phyloP scores from a whole-genome alignment of 1,140 invertebrate genomes.

The Trichomalopsis sarcophagae region DNA sequence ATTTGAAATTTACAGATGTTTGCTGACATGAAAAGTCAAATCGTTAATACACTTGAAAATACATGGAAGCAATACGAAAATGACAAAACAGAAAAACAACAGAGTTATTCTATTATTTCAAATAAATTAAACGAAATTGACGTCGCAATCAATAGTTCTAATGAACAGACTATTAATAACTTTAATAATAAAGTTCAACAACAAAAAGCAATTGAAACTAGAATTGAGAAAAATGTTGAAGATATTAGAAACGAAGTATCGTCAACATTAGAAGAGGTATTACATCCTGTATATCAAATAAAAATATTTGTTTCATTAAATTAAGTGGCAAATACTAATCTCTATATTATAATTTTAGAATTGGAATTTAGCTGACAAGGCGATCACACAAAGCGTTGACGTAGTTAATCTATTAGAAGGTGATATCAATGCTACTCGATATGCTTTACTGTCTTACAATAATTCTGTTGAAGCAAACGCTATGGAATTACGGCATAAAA shows the following conservation, averaged over 20 bases:
- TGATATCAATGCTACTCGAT: slow-evolving; percentile 57
- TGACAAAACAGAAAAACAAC: slow-evolving; percentile 52
- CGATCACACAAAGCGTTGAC: slow-evolving; percentile 53
- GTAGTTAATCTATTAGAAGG: slow-evolving; percentile 62
- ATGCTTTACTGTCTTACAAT: slow-evolving; percentile 58
- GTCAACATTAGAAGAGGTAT: slow-evolving; percentile 61
- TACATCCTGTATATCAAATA: neutral
- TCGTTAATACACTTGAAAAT: slow-evolving; percentile 61
- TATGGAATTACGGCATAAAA: slow-evolving; percentile 56
- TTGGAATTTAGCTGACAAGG: slow-evolving; percentile 55
- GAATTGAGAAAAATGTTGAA: slow-evolving; percentile 56
- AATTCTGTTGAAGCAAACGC: slow-evolving; percentile 54
- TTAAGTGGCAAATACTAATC: slow-evolving; percentile 21
- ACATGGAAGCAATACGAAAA: slow-evolving; percentile 58
- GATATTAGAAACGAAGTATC: slow-evolving; percentile 59
- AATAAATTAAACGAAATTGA: slow-evolving; percentile 56
- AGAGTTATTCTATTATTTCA: slow-evolving; percentile 53
- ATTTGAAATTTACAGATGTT: slow-evolving; percentile 38
- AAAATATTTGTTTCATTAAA: slow-evolving; percentile 32
- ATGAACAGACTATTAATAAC: slow-evolving; percentile 47
- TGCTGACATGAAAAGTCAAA: slow-evolving; percentile 52
- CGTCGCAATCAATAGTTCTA: slow-evolving; percentile 51
- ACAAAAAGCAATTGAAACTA: slow-evolving; percentile 55
- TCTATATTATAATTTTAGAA: slow-evolving; percentile 56
- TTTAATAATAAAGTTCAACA: slow-evolving; percentile 49